phyloP scores from a whole-genome alignment of 1,140 invertebrate species.

The Oncopodura yosiiana region DNA sequence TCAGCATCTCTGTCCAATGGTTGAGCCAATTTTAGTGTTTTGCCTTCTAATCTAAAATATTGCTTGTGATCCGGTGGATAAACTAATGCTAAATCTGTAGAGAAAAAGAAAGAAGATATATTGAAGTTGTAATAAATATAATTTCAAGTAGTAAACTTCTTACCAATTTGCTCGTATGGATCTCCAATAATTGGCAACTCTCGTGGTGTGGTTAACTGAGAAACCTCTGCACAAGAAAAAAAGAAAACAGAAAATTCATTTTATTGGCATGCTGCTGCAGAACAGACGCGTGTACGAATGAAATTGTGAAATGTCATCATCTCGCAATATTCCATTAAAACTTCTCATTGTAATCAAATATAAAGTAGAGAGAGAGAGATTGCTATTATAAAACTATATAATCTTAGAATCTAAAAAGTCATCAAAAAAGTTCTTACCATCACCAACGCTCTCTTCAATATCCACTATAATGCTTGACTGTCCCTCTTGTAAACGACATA shows the following conservation, averaged over 20 bases:
- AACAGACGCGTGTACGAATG: not conserved
- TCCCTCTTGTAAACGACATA: constrained; percentile 71
- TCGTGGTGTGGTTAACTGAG: constrained; percentile 64
- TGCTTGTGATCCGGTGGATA: constrained; percentile 60
- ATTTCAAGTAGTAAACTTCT: too few relatives aligned
- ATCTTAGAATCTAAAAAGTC: too few relatives aligned
- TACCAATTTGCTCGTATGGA: constrained; percentile 65
- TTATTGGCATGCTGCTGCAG: not conserved
- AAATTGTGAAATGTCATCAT: not conserved
- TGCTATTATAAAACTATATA: too few relatives aligned
- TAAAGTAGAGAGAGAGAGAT: too few relatives aligned
- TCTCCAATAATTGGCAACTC: constrained; percentile 72
- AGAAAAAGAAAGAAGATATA: too few relatives aligned
- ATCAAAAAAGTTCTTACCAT: constrained; percentile 55
- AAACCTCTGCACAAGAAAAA: constrained; percentile 60
- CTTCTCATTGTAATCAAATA: not conserved
- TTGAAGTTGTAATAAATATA: too few relatives aligned
- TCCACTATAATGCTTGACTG: constrained; percentile 80
- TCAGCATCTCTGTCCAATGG: constrained; percentile 75
- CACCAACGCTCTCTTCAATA: constrained; percentile 73
- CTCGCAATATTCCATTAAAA: not conserved
- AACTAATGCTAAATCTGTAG: constrained; percentile 57
- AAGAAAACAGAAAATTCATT: not conserved
- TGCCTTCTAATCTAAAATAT: constrained; percentile 70
- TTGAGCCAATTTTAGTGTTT: constrained; percentile 62